A percentile compares a stretch with the other conserved stretches of the same genome.
Conservation (phyloP, 2,113 vertebrate genomes). For the Sebastes schlegelii region DNA sequence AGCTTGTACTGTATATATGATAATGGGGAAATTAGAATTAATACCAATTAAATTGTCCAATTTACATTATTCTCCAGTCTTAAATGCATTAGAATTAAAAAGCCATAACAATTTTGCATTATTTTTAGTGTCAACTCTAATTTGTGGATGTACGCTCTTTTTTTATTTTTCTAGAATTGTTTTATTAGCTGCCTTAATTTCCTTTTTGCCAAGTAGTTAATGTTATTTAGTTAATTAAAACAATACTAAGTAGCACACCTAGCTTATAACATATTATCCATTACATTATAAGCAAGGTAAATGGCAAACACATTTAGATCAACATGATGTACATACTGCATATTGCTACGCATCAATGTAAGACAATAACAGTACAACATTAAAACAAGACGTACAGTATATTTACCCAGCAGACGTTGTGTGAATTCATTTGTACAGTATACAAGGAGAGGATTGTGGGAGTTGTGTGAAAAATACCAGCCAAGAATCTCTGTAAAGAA, state of each 20-base stretch:
- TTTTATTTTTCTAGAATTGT: background rate
- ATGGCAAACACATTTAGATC: background rate
- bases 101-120: background rate
- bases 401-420: slow-evolving; percentile 17
- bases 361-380: background rate
- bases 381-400: background rate
- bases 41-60: background rate
- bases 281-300: background rate
- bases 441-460: slow-evolving; percentile 41
- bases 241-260: background rate
- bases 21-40: background rate
- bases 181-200: background rate
- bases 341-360: background rate
- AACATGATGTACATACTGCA: background rate
- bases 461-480: slow-evolving; percentile 51
- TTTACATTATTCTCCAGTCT: background rate
- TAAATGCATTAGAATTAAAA: slow-evolving; percentile 2
- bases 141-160: background rate
- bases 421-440: slow-evolving; percentile 43
- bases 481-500: slow-evolving; percentile 33
- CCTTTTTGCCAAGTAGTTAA: background rate
- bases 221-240: background rate
- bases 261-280: background rate
- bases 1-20: background rate
- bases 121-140: background rate